Evolutionary conservation across 2,888 invertebrate genomes (phyloP).

Genomic region (Drymonia ruficornis): DNA sequence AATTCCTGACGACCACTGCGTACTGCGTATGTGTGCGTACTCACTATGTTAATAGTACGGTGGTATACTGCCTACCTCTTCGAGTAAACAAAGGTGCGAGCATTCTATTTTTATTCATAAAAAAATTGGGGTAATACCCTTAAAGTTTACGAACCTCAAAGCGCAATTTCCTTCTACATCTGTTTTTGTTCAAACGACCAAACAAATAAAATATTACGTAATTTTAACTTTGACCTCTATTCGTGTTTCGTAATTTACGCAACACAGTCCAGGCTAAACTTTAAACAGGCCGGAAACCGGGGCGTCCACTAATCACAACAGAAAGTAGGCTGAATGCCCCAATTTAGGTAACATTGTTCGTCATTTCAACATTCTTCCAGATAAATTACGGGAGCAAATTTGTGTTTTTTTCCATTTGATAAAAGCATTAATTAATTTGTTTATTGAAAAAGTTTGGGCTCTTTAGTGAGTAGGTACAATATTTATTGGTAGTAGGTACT

Average conservation of each 20-base stretch:
- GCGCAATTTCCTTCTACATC: neutral
- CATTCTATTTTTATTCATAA: neutral
- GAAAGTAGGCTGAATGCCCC: slow-evolving; percentile 1
- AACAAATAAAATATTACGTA: neutral
- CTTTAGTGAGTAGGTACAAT: too few relatives aligned
- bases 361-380: neutral
- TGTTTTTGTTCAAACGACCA: neutral
- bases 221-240: slow-evolving; percentile 5
- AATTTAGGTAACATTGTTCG: slow-evolving; percentile 2
- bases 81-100: too few relatives aligned
- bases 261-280: slow-evolving; percentile 1
- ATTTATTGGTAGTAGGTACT: too few relatives aligned
- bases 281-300: slow-evolving; percentile 1
- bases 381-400: neutral
- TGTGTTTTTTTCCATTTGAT: neutral
- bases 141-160: too few relatives aligned
- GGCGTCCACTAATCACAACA: slow-evolving; percentile 1
- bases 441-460: too few relatives aligned
- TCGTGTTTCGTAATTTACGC: neutral
- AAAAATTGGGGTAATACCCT: neutral
- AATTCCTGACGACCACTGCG: too few relatives aligned
- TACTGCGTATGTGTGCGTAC: too few relatives aligned
- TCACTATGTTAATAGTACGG: too few relatives aligned
- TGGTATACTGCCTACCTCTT: too few relatives aligned
- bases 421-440: neutral